These are phyloP conservation scores for Ailurus styani DNA, from an alignment of 2,113 vertebrate genomes.

Conservation along the genomic window DNA sequence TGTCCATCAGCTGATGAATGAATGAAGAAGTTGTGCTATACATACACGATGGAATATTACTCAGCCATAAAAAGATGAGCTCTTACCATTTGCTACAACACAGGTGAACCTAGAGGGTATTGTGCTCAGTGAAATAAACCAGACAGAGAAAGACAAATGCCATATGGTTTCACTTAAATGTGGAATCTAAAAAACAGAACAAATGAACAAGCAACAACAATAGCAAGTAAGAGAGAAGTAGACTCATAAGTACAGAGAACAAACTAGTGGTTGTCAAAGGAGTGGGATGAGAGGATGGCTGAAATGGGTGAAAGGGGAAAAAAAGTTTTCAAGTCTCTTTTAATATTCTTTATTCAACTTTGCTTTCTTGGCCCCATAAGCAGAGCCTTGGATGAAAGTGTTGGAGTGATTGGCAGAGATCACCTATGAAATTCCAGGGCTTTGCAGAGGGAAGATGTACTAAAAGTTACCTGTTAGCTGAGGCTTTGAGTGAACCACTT, in stretches of 20 bases:
- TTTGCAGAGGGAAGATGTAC: background rate
- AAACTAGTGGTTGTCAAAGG: background rate
- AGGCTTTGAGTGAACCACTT: background rate
- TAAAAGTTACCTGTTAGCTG: background rate
- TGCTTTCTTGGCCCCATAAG: background rate
- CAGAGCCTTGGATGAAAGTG: background rate
- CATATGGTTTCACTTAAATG: background rate
- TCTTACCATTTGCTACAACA: background rate
- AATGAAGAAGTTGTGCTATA: background rate
- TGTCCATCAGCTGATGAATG: background rate
- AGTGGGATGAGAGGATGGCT: background rate
- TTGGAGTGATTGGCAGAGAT: background rate
- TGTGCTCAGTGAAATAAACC: background rate
- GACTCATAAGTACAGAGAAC: background rate
- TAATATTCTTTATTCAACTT: background rate
- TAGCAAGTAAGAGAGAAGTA: background rate
- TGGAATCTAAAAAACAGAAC: background rate
- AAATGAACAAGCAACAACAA: background rate
- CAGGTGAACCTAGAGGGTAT: background rate
- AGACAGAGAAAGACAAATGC: background rate
- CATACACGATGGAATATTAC: background rate
- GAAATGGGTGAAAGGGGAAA: background rate
- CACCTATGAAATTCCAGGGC: background rate
- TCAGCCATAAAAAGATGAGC: background rate
- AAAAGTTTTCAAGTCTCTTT: background rate